Conservation (phyloP, 2,888 invertebrate genomes). For the Gymnocheta viridis region DNA sequence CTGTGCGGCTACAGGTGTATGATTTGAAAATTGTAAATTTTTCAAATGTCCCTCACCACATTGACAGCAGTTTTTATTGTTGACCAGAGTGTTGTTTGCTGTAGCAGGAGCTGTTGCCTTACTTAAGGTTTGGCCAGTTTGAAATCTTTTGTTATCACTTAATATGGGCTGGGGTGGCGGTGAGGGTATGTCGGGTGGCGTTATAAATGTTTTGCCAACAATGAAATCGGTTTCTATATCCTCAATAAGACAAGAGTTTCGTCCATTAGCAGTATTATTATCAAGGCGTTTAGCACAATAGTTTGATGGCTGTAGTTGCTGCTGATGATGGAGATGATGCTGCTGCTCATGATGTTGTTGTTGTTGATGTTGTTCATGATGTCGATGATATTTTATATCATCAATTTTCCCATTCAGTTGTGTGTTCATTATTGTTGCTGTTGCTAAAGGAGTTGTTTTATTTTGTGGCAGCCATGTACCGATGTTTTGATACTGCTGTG, state of each 20-base stretch:
- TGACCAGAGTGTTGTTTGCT: conserved; percentile 26
- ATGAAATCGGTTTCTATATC: conserved; percentile 47
- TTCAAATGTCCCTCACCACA: conserved; percentile 65
- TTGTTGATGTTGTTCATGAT: conserved; percentile 50
- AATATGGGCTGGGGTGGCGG: conserved; percentile 76
- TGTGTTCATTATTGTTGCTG: conserved; percentile 30
- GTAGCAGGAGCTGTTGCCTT: conserved; percentile 10
- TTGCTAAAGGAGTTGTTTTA: conserved; percentile 18
- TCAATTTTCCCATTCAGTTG: conserved; percentile 59
- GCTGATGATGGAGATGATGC: conserved; percentile 21
- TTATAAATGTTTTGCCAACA: conserved; percentile 76
- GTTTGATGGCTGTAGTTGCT: conserved; percentile 43
- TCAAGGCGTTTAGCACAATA: conserved; percentile 66
- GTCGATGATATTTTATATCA: conserved; percentile 58
- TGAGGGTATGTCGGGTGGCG: conserved; percentile 78
- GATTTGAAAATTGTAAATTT: conserved; percentile 49
- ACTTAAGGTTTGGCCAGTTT: conserved; percentile 37
- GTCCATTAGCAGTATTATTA: conserved; percentile 31
- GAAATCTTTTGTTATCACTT: conserved; percentile 61
- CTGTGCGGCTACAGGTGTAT: conserved; percentile 47
- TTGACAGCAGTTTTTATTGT: conserved; percentile 63
- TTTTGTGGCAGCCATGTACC: conserved; percentile 53
- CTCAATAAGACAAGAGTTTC: conserved; percentile 39
- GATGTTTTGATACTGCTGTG: conserved; percentile 66
- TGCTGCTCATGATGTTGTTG: conserved; percentile 24